Evolutionary conservation across 2,888 invertebrate species (phyloP), one percentile per base, ranked within the genome.

Genomic region (Folsomia candida): DNA sequence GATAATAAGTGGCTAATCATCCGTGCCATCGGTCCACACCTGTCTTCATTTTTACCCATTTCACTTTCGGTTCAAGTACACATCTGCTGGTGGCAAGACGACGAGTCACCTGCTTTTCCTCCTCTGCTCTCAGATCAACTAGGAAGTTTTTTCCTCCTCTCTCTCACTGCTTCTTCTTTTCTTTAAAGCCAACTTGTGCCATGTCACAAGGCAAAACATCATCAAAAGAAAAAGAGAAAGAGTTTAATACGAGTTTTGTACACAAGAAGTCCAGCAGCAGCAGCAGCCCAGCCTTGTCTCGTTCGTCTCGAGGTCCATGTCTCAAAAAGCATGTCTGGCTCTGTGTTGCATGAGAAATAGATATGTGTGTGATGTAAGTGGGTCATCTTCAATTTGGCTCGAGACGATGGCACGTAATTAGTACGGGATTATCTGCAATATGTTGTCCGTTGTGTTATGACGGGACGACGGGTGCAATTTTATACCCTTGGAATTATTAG

Each of bases 1-100:
- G 6, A 22, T 54, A 54, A 54, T 54, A 54, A 6, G 54, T 54
- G 54, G 54, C 22, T 54, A 54, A 54, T 54, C 54, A 54, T 54
- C 54, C 54, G n/a, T 54, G 20, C 6, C 47, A 54, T 54, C 54
- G 54, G 54, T 22, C 22, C 54, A 22, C 54, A 54, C 54, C 54
- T 54, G 54, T 54, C 54, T 54, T 37, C 14, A 9, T 14, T 37
- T 37, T 37, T 37, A 37, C 37, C 37, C 37, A 37, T 54, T 54
- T 54, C 54, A 54, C 54, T 54, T n/a, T 37, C 37, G 4, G 37
- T 37, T 54, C 54, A 54, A 54, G 54, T 37, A 14, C 20, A 54
- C 54, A 54, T 54, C 54, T 54, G 54, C 54, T 20, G n/a, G n/a
- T n/a, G n/a, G n/a, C 20, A 18, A 54, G n/a, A 18, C n/a, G 20